These are phyloP conservation scores for Corythaeola cristata DNA, from an alignment of 2,113 vertebrate species.

Conservation along the genomic window DNA sequence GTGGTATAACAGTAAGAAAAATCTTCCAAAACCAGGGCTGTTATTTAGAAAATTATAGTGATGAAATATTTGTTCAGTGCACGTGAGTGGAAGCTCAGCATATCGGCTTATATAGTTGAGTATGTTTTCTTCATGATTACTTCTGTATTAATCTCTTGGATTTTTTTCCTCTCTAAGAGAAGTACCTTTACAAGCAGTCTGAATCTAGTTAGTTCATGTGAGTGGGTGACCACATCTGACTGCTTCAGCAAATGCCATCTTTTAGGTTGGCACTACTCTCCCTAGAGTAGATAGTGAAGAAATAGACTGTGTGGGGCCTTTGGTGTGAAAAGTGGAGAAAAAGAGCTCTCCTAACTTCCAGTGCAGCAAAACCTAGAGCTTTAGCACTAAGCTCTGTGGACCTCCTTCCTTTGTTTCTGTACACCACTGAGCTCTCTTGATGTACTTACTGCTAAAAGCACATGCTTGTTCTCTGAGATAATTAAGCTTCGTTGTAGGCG, in stretches of 20 bases:
- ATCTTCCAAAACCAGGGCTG: background rate
- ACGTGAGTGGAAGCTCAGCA: background rate
- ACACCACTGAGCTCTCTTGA: background rate
- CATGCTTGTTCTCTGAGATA: background rate
- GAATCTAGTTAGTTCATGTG: background rate
- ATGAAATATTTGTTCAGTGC: background rate
- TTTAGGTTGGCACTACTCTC: background rate
- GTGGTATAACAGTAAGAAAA: background rate
- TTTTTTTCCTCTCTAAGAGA: background rate
- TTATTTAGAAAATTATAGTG: background rate
- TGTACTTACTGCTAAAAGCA: background rate
- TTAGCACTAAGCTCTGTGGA: background rate
- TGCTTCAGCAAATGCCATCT: background rate
- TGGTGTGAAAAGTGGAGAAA: background rate
- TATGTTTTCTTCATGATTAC: background rate
- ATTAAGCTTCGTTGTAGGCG: rapidly evolving
- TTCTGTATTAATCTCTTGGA: background rate
- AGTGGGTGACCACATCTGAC: background rate
- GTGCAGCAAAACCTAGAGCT: background rate
- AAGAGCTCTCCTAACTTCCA: background rate
- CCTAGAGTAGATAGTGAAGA: background rate
- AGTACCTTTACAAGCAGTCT: background rate
- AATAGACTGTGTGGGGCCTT: background rate
- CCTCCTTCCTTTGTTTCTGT: background rate
- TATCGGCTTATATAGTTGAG: background rate